Evolutionary conservation across 2,113 vertebrate genomes (phyloP).

Genomic region (Solea senegalensis): DNA sequence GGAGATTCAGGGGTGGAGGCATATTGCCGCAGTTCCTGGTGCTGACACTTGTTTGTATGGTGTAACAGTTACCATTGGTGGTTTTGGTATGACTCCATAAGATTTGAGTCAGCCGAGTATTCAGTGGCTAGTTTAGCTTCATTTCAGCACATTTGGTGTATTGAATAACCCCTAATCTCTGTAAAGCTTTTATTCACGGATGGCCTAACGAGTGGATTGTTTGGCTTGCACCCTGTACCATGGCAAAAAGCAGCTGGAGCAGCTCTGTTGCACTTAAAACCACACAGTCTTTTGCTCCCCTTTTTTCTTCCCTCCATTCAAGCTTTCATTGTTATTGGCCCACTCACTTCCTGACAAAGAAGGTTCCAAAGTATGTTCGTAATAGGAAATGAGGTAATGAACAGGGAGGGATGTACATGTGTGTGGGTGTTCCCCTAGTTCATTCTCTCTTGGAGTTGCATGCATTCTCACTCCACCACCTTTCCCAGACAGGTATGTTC

Average conservation of each 20-base stretch:
- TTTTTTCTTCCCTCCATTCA: slow-evolving; percentile 46
- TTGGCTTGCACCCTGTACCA: slow-evolving; percentile 49
- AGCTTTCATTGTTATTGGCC: slow-evolving; percentile 58
- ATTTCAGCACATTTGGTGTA: not conserved
- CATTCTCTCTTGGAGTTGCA: slow-evolving; percentile 28
- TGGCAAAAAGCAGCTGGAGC: slow-evolving; percentile 75
- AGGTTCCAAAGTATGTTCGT: slow-evolving; percentile 32
- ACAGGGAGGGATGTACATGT: slow-evolving; percentile 26
- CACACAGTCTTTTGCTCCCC: slow-evolving; percentile 30
- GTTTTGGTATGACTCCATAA: slow-evolving; percentile 8
- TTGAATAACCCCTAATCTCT: not conserved
- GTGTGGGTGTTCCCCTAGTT: slow-evolving; percentile 19
- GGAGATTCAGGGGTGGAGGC: not conserved
- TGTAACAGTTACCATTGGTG: not conserved
- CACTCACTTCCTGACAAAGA: slow-evolving; percentile 49
- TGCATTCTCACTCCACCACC: slow-evolving; percentile 3
- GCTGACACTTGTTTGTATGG: not conserved
- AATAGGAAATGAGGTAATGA: slow-evolving; percentile 66
- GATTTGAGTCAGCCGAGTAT: not conserved
- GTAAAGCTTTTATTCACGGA: not conserved
- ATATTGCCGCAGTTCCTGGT: slow-evolving; percentile 2
- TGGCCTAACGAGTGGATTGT: slow-evolving; percentile 23
- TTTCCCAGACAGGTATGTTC: slow-evolving; percentile 31
- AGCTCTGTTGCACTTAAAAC: slow-evolving; percentile 54
- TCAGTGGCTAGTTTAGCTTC: not conserved